phyloP scores from a whole-genome alignment of 2,888 invertebrate genomes.

The Cheilosia pagana region DNA sequence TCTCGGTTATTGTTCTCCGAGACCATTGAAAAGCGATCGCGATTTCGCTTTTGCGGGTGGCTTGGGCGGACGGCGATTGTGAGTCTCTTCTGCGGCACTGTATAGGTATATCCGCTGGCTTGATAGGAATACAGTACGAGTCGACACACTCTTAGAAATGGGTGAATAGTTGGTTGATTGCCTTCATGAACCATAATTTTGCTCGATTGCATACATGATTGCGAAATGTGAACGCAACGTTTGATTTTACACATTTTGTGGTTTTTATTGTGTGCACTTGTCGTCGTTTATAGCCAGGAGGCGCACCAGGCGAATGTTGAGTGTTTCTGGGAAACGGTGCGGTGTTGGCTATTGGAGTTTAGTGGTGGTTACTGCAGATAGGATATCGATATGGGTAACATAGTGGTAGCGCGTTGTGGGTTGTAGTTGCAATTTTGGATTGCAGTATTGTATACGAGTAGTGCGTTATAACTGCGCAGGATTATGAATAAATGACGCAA shows the following conservation, averaged over 20 bases:
- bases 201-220: constrained; percentile 71
- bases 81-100: constrained; percentile 14
- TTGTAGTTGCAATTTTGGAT: no score
- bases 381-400: no score
- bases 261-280: constrained; percentile 70
- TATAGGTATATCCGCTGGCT: constrained; percentile 11
- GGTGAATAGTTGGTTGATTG: constrained; percentile 75
- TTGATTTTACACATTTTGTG: constrained; percentile 74
- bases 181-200: constrained; percentile 74
- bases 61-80: neutral
- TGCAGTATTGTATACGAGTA: no score
- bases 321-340: neutral
- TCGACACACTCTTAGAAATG: constrained; percentile 49
- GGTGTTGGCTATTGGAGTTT: neutral
- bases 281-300: constrained; percentile 15
- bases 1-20: constrained; percentile 36
- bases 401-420: no score
- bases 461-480: no score
- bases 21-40: constrained; percentile 64
- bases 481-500: no score
- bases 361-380: no score
- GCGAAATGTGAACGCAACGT: constrained; percentile 72
- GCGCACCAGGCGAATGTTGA: neutral
- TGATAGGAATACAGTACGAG: neutral
- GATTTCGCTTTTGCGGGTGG: constrained; percentile 20